Evolutionary conservation across 1,140 invertebrate species (phyloP).

Genomic region (Polyergus mexicanus): DNA sequence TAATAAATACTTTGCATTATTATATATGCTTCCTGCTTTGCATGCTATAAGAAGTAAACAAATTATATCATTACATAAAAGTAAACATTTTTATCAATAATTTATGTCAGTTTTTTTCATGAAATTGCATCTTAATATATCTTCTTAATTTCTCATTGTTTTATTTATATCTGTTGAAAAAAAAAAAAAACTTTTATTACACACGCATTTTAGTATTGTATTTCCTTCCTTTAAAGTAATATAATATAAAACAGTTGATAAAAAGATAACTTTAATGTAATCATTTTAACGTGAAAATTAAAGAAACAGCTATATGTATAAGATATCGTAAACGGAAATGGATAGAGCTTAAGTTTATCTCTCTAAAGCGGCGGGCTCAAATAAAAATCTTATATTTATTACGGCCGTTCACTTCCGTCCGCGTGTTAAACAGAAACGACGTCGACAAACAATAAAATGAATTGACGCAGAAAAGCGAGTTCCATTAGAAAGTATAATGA

Average conservation of each 20-base stretch:
- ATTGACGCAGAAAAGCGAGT: slow-evolving; percentile 49
- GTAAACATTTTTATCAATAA: background rate
- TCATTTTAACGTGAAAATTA: background rate
- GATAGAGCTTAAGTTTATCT: slow-evolving; percentile 7
- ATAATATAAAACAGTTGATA: background rate
- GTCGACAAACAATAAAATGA: slow-evolving; percentile 52
- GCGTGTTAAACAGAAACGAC: slow-evolving; percentile 45
- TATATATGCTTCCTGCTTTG: background rate
- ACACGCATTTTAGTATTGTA: background rate
- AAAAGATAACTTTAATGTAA: background rate
- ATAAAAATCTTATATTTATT: slow-evolving; percentile 53
- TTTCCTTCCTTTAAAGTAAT: background rate
- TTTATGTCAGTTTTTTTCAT: background rate
- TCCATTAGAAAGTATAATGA: slow-evolving; percentile 68
- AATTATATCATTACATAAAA: background rate
- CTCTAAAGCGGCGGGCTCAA: background rate
- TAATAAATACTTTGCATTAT: slow-evolving; percentile 1
- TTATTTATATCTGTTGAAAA: background rate
- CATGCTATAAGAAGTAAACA: background rate
- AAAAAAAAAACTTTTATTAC: background rate
- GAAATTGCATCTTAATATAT: slow-evolving; percentile 9
- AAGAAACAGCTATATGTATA: background rate
- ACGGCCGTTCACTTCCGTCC: background rate
- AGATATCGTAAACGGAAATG: background rate
- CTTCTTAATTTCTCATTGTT: background rate